Conservation (phyloP, 2,888 invertebrate species). For the Limenitis arthemis region DNA sequence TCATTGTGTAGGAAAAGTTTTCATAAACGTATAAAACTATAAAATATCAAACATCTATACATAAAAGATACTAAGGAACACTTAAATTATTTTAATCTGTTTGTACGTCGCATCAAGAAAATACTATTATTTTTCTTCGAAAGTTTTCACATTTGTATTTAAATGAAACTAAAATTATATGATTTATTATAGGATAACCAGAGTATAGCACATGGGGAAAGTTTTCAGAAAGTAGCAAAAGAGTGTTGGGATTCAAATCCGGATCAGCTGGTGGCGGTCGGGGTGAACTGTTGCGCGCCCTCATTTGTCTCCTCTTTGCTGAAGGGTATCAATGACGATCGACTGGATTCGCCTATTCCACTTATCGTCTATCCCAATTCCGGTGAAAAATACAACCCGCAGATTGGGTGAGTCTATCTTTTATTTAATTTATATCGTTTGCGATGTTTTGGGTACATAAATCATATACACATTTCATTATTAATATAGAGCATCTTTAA, state of each 20-base stretch:
- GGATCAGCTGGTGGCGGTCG: conserved; percentile 83
- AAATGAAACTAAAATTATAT: not conserved
- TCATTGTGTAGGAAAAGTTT: too few species aligned
- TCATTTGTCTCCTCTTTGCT: conserved; percentile 55
- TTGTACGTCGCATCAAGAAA: too few species aligned
- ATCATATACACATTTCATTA: not conserved
- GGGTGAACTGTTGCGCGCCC: conserved; percentile 87
- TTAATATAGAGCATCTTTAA: too few species aligned
- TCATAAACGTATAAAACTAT: too few species aligned
- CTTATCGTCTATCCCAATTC: conserved; percentile 95
- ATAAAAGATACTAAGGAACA: not conserved
- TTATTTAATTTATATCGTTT: not conserved
- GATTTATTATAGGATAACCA: conserved; percentile 52
- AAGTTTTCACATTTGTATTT: too few species aligned
- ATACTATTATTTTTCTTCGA: too few species aligned
- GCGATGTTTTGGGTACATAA: too few species aligned
- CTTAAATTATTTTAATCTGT: not conserved
- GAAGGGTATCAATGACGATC: conserved; percentile 63
- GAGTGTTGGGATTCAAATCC: conserved; percentile 81
- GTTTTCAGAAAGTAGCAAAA: conserved; percentile 80
- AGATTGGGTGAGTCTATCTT: conserved; percentile 70
- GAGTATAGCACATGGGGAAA: conserved; percentile 85
- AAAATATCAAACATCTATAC: too few species aligned
- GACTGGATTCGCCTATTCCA: conserved; percentile 73
- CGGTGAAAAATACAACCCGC: conserved; percentile 84